phyloP scores from a whole-genome alignment of 2,113 vertebrate species.

The Engraulis encrasicolus region DNA sequence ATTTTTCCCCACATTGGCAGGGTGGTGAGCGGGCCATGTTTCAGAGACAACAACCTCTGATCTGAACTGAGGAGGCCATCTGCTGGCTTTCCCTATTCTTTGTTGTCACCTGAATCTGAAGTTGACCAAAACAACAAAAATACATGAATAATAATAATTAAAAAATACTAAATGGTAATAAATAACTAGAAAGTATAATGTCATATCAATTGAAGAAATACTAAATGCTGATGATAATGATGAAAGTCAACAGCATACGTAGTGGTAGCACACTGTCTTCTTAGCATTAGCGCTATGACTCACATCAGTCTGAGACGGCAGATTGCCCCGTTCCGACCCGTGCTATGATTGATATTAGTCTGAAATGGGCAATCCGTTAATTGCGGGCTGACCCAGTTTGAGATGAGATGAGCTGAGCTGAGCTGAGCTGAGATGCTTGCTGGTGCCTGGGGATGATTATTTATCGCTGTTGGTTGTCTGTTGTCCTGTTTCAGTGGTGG shows the following conservation, averaged over 20 bases:
- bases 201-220: too few species aligned
- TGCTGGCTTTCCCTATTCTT: not conserved
- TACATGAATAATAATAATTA: too few species aligned
- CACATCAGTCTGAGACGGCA: not conserved
- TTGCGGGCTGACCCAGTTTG: slow-evolving; percentile 26
- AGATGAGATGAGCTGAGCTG: too few species aligned
- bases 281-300: not conserved
- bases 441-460: too few species aligned
- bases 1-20: too few species aligned
- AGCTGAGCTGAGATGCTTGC: too few species aligned
- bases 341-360: slow-evolving; percentile 4
- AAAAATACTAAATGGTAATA: too few species aligned
- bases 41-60: not conserved
- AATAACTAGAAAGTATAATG: too few species aligned
- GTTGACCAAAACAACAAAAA: not conserved
- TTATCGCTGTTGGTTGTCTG: too few species aligned
- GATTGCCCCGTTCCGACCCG: not conserved
- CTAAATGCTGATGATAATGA: too few species aligned
- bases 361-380: not conserved
- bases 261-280: not conserved
- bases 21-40: not conserved
- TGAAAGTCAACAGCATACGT: too few species aligned
- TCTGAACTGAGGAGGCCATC: slow-evolving; percentile 12
- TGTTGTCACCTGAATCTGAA: not conserved
- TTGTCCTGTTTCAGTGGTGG: too few species aligned